Base-by-base conservation (phyloP, 2,888 invertebrate species). In the Linnaemya vulpina region DNA sequence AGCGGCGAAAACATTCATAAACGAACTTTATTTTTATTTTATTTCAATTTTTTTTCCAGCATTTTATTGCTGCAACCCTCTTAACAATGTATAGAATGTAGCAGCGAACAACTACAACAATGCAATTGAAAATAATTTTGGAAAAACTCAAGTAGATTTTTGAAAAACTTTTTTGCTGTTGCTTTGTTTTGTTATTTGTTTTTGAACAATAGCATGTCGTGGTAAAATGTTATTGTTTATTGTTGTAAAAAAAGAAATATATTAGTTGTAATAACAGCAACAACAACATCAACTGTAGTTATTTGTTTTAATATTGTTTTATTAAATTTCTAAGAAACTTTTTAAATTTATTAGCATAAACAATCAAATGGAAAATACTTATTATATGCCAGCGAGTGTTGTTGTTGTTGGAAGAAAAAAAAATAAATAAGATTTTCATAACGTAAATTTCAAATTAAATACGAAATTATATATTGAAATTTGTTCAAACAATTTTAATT, bases 131-230 rank as follows among this genome's bases (percentile, higher is more conserved):
- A 78, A 78, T 30, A 53, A 80, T 80, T 80, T 80, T 80, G 65
- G 73, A 80, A 84, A 71, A 83, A 51, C 22, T 63, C 9, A 22
- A 49, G 62, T 43, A 43, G 17, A 30, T 76, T 76, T 76, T 20
- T 11, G 20, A 77, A 67, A 58, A 68, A 43, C 5, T 60, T 17
- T 17, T 58, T 5, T 30, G 30, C 5, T 30, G 30, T 30, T 30
- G 30, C 5, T 65, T 74, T 70, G 46, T 63, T 60, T 46, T 30
- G 15, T 53, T 68, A n/a, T 70, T 55, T 38, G 46, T 35, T 30
- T n/a, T 71, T 22, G 65, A 85, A 85, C 85, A 85, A 85, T 82
- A 40, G 78, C 85, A 81, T 85, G 85, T 82, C 81, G 78, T 85
- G 62, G 78, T 82, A 76, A 81, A 81, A 85, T 78, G 65, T 77